Evolutionary conservation across 2,797 vertebrate species (phyloP), one percentile per base, ranked within the genome.

Genomic region (Taeniopygia guttata): DNA sequence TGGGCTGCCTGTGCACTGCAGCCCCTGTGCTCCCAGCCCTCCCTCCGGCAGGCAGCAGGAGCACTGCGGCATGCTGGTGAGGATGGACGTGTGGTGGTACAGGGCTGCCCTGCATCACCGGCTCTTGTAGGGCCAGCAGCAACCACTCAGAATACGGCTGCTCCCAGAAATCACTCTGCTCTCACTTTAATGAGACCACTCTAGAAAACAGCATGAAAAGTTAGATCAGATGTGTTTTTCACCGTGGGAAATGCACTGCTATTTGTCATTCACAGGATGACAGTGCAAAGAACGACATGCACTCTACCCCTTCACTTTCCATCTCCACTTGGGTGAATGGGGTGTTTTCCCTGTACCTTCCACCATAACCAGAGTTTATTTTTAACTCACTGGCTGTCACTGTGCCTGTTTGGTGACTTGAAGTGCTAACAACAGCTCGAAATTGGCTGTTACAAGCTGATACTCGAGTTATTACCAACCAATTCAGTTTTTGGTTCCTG

Each of bases 141-240:
- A 59, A 25, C 51, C 29, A 16, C 58, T 38, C 45, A 43, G 87
- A 78, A 51, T 27, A 52, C 4, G 29, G 18, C 38, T 59, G 27
- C 64, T 83, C 51, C 58, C 84, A 83, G 82, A 84, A 92, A 85
- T 45, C 62, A 13, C 76, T 34, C 73, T 87, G n/a, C 69, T 89
- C 48, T 78, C 73, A 69, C 22, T 3, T 66, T 76, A 78, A 66
- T 60, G 89, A 94, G 51, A 86, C 78, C 82, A 36, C 36, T 84
- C 90, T 16, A 76, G 54, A 30, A 91, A 86, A 80, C 69, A 60
- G 89, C 59, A 49, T 78, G 87, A 95, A 84, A 93, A 90, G 76
- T 90, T 62, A 78, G 46, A 81, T 93, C 83, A 69, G 79, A 84
- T 52, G 87, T 75, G 73, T 66, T 93, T 90, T 59, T 40, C 67